phyloP scores from a whole-genome alignment of 2,797 vertebrate species.

The Anomalospiza imberbis region DNA sequence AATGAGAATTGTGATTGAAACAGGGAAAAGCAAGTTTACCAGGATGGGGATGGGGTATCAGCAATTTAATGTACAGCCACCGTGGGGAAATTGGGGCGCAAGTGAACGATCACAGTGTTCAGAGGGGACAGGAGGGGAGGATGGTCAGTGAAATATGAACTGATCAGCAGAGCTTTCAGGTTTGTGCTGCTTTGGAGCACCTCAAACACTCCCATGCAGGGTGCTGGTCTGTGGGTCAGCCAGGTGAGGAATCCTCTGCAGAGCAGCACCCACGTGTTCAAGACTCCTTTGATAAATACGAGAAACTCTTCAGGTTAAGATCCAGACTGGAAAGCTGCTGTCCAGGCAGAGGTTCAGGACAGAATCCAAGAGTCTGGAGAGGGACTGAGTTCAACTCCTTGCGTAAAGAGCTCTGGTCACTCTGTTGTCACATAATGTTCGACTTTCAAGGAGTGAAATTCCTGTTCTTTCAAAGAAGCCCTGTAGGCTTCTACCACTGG shows the following conservation, averaged over 20 bases:
- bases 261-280: accelerated
- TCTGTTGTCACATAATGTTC: neutral
- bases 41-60: neutral
- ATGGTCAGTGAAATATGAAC: neutral
- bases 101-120: neutral
- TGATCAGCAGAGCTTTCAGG: neutral
- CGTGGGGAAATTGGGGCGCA: neutral
- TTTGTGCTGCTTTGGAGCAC: neutral
- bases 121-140: neutral
- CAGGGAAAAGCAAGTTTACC: neutral
- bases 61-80: neutral
- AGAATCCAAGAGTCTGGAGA: neutral
- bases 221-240: neutral
- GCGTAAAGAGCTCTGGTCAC: neutral
- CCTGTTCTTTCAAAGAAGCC: neutral
- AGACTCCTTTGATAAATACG: neutral
- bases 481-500: neutral
- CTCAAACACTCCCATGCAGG: neutral
- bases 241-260: neutral
- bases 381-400: neutral
- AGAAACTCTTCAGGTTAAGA: neutral
- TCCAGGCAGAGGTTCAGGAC: neutral
- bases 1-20: neutral
- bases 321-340: neutral
- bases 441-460: neutral